These are phyloP conservation scores for Neolamprologus multifasciatus DNA, from an alignment of 2,797 vertebrate species.

Conservation along the genomic window DNA sequence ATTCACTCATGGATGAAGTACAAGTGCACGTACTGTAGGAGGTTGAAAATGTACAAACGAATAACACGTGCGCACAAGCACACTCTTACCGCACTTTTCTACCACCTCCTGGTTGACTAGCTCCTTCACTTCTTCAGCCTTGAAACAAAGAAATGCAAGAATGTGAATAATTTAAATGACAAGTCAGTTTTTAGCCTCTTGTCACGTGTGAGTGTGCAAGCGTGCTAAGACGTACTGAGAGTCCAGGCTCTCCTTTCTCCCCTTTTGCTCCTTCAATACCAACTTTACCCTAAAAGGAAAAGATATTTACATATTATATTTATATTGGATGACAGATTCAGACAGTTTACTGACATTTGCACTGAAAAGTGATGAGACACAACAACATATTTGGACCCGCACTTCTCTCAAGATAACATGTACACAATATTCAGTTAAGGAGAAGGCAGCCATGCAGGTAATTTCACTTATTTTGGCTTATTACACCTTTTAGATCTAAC, in stretches of 20 bases:
- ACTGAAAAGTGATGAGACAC: not conserved
- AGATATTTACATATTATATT: not conserved
- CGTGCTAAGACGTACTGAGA: conserved; percentile 75
- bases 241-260: conserved; percentile 85
- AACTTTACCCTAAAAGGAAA: conserved; percentile 66
- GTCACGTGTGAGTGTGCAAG: not conserved
- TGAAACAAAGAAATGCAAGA: conserved; percentile 7
- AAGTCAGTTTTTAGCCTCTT: not conserved
- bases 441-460: not conserved
- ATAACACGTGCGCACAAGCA: not conserved
- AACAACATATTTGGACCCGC: not conserved
- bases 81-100: conserved; percentile 80
- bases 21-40: not conserved
- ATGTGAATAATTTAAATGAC: not conserved
- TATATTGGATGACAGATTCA: not conserved
- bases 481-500: not conserved
- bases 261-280: conserved; percentile 79
- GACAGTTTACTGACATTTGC: not conserved
- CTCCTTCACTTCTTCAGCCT: conserved; percentile 85
- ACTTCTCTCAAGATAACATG: not conserved
- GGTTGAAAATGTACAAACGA: not conserved
- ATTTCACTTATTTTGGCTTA: not conserved
- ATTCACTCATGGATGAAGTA: not conserved
- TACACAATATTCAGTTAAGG: not conserved
- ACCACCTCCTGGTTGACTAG: conserved; percentile 78